Percentiles rank a stretch among this genome's conserved stretches.
Conservation (phyloP, 1,140 invertebrate species). For the Aphaenogaster floridana region DNA sequence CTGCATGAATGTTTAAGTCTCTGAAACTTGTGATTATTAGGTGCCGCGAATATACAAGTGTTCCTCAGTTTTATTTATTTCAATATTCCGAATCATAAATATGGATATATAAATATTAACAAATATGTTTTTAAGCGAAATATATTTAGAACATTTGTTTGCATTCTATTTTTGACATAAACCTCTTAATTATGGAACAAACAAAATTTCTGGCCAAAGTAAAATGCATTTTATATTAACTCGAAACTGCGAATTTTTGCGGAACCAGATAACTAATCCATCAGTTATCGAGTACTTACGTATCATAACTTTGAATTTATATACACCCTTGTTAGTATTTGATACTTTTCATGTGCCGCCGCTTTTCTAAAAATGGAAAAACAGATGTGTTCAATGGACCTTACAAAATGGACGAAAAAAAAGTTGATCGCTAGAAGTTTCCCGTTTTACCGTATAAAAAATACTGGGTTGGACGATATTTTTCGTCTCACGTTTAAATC, state of each 20-base stretch:
- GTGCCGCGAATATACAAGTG: neutral
- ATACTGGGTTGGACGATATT: neutral
- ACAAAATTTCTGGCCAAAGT: neutral
- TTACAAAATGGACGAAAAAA: constrained; percentile 12
- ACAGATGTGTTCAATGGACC: neutral
- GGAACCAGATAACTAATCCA: neutral
- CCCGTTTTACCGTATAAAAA: neutral
- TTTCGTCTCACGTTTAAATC: neutral
- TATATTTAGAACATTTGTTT: neutral
- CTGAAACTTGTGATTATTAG: neutral
- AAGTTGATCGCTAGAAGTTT: neutral
- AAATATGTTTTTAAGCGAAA: neutral
- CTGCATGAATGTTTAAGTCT: neutral
- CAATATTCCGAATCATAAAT: neutral
- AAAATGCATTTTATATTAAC: neutral
- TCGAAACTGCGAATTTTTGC: neutral
- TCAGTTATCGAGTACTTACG: neutral
- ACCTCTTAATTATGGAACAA: neutral
- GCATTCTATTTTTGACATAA: neutral
- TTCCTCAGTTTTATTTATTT: neutral
- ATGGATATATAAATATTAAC: neutral
- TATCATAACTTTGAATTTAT: neutral
- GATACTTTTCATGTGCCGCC: neutral
- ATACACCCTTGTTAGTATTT: neutral
- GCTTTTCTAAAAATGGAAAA: constrained; percentile 32